Conservation (phyloP, 2,113 vertebrate species). For the Prionailurus bengalensis region DNA sequence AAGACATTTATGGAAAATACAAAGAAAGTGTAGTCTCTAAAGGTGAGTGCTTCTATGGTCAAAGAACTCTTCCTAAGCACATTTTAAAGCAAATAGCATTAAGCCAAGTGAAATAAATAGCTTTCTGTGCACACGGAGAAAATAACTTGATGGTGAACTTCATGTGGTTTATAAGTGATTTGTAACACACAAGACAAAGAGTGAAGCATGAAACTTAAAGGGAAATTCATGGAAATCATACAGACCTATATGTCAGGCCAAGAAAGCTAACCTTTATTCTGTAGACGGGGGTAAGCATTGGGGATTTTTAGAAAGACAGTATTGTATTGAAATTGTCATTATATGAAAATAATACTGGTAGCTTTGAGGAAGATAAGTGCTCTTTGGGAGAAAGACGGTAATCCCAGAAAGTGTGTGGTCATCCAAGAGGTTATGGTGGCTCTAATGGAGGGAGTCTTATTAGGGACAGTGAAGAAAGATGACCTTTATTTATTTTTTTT, state of each 20-base stretch:
- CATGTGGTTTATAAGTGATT: neutral
- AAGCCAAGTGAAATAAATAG: neutral
- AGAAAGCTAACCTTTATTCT: neutral
- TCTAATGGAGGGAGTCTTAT: neutral
- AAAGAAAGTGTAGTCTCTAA: neutral
- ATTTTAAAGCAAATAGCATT: neutral
- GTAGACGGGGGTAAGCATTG: too few relatives aligned
- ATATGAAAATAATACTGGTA: neutral
- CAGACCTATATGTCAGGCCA: neutral
- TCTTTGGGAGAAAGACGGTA: neutral
- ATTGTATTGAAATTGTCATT: neutral
- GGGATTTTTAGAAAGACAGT: neutral
- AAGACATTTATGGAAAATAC: neutral
- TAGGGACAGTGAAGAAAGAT: neutral
- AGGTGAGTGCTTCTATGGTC: neutral
- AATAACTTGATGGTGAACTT: neutral
- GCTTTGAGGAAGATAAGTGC: neutral
- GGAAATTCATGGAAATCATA: neutral
- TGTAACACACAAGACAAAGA: neutral
- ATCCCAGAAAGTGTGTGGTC: neutral
- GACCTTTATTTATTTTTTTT: neutral
- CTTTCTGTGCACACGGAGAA: neutral
- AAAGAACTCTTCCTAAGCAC: neutral
- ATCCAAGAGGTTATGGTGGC: neutral
- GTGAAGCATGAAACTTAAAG: neutral